phyloP scores from a whole-genome alignment of 2,797 vertebrate species.

The Sebastolobus alascanus region DNA sequence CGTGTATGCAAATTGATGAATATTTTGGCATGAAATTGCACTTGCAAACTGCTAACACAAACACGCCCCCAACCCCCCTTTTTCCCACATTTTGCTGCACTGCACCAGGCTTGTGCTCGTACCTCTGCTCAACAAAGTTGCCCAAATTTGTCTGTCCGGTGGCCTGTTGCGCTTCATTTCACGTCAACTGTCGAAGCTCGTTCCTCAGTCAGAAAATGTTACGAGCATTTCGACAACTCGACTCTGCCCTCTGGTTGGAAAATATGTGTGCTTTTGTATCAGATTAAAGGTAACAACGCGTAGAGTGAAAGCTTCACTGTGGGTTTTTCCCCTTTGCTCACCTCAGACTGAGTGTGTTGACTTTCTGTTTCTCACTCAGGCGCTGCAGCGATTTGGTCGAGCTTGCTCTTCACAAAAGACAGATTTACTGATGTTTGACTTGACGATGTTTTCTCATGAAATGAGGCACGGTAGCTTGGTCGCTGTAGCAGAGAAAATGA shows the following conservation, averaged over 20 bases:
- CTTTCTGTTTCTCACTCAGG: neutral
- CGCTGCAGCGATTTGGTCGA: neutral
- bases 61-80: neutral
- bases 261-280: neutral
- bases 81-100: conserved; percentile 1
- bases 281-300: neutral
- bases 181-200: neutral
- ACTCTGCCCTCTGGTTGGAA: neutral
- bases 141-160: neutral
- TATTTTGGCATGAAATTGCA: neutral
- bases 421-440: conserved; percentile 4
- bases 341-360: neutral
- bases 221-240: neutral
- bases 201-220: neutral
- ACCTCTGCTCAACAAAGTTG: conserved; percentile 1
- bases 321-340: conserved; percentile 6
- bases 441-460: conserved; percentile 1
- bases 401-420: neutral
- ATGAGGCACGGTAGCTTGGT: neutral
- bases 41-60: neutral
- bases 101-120: conserved; percentile 1
- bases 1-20: neutral
- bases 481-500: neutral
- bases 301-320: neutral
- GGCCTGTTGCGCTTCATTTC: neutral